Conservation (phyloP, 2,888 invertebrate genomes). For the Eucera pruinosa region DNA sequence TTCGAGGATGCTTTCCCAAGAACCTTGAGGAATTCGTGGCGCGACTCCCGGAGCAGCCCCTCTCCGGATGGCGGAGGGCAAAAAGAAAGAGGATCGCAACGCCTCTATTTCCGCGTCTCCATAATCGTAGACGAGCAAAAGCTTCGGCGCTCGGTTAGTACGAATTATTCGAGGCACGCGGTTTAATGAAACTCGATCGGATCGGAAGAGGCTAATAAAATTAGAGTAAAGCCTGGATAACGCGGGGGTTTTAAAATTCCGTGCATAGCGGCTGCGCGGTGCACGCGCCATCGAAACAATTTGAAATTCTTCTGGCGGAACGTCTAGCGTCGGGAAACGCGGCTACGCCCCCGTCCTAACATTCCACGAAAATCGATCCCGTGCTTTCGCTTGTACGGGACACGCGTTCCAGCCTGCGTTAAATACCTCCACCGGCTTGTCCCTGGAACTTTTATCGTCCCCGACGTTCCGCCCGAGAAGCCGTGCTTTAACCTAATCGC, state of each 20-base stretch:
- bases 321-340: conserved; percentile 50
- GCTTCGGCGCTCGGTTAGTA: conserved; percentile 14
- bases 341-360: conserved; percentile 31
- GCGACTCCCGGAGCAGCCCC: conserved; percentile 4
- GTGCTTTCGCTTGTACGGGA: conserved; percentile 26
- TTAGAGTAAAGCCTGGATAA: conserved; percentile 55
- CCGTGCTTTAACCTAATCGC: conserved; percentile 21
- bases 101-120: conserved; percentile 36
- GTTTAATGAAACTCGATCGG: conserved; percentile 63
- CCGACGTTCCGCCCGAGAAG: neutral
- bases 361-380: conserved; percentile 67
- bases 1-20: conserved; percentile 45
- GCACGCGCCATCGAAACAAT: conserved; percentile 63
- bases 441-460: conserved; percentile 15
- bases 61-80: no score
- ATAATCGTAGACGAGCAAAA: conserved; percentile 8
- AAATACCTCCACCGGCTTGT: conserved; percentile 33
- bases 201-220: conserved; percentile 57
- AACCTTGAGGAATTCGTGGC: conserved; percentile 54
- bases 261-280: conserved; percentile 47
- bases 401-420: conserved; percentile 49
- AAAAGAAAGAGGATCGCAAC: neutral
- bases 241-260: conserved; percentile 63
- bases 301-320: conserved; percentile 64
- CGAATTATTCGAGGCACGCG: conserved; percentile 61